Conservation (phyloP, 1,140 invertebrate species). For the Drosophila miranda region DNA sequence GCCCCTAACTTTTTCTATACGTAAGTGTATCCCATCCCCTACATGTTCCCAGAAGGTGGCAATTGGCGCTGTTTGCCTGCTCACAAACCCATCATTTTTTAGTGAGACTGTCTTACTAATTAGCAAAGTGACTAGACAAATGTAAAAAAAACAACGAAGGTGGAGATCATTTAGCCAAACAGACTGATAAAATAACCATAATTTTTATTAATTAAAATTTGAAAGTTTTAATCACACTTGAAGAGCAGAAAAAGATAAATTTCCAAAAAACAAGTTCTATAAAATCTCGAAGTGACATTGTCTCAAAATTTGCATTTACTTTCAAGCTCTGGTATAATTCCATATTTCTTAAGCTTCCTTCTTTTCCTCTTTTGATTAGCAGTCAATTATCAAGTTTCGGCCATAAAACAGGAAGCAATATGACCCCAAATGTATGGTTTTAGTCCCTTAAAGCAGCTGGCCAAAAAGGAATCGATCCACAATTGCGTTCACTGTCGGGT, state of each 20-base stretch:
- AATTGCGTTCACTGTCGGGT: constrained; percentile 6
- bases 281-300: background rate
- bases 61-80: background rate
- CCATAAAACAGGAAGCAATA: too few species aligned
- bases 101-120: constrained; percentile 5
- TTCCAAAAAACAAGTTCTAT: constrained; percentile 9
- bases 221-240: background rate
- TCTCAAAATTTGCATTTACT: background rate
- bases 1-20: background rate
- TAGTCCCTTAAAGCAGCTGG: background rate
- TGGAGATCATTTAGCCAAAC: background rate
- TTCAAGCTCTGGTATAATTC: too few species aligned
- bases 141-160: background rate
- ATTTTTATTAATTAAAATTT: background rate
- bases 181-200: background rate
- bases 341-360: too few species aligned
- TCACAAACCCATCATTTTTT: background rate
- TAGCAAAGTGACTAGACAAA: constrained; percentile 22
- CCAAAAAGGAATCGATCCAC: constrained; percentile 11
- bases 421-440: constrained; percentile 28
- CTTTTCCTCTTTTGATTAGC: constrained; percentile 5
- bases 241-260: background rate
- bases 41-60: background rate
- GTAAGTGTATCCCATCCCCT: background rate
- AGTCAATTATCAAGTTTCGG: constrained; percentile 3